Evolutionary conservation across 2,888 invertebrate genomes (phyloP).

Genomic region (Scaeva pyrastri): DNA sequence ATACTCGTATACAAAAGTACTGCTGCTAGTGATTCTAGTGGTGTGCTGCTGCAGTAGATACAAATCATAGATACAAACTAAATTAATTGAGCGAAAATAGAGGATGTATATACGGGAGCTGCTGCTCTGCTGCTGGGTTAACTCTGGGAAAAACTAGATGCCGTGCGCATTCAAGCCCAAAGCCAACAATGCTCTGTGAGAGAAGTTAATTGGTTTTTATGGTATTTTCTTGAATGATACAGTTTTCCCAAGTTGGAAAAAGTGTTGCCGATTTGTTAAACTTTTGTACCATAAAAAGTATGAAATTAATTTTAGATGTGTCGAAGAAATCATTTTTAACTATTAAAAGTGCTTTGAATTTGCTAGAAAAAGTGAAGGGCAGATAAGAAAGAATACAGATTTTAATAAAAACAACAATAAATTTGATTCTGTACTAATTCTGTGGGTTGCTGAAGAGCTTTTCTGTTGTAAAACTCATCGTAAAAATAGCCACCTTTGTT

Average conservation of each 20-base stretch:
- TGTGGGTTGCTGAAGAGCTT: too few relatives aligned
- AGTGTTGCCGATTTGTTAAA: conserved; percentile 53
- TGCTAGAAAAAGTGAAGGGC: too few relatives aligned
- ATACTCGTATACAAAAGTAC: conserved; percentile 43
- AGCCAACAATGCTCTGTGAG: conserved; percentile 60
- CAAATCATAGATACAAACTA: conserved; percentile 71
- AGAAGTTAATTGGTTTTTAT: conserved; percentile 54
- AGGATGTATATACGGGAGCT: conserved; percentile 20
- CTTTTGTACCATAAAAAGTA: neutral
- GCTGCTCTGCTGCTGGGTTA: conserved; percentile 3
- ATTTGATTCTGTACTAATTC: too few relatives aligned
- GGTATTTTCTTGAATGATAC: conserved; percentile 48
- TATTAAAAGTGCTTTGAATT: too few relatives aligned
- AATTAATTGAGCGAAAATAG: conserved; percentile 65
- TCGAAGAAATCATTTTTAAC: too few relatives aligned
- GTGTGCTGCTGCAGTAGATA: conserved; percentile 54
- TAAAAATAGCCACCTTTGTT: too few relatives aligned
- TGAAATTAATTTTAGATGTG: neutral
- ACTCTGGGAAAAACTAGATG: conserved; percentile 33
- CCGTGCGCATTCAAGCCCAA: conserved; percentile 72
- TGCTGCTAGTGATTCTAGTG: neutral
- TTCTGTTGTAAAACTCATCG: too few relatives aligned
- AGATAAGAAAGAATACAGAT: too few relatives aligned
- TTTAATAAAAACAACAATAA: too few relatives aligned
- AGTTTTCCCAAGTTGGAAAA: conserved; percentile 16